phyloP scores from a whole-genome alignment of 2,113 vertebrate genomes.

The Ursus arctos region DNA sequence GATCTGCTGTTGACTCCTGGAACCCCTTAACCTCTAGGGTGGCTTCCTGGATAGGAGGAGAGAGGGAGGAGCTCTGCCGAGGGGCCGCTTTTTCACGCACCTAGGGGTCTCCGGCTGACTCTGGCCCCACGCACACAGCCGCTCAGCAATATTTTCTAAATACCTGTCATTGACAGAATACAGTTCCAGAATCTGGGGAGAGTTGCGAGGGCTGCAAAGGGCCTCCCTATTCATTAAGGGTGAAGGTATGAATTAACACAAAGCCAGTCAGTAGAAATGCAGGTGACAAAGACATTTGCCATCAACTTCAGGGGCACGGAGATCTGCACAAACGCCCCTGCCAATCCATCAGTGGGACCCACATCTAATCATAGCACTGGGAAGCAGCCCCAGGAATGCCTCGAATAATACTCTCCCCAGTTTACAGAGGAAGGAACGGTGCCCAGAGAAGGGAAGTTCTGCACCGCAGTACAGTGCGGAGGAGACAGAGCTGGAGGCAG shows the following conservation, averaged over 20 bases:
- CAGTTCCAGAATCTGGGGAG: background rate
- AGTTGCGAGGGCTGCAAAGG: background rate
- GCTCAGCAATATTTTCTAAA: background rate
- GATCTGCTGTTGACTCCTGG: background rate
- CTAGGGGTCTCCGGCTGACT: background rate
- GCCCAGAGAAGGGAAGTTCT: background rate
- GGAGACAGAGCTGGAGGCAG: background rate
- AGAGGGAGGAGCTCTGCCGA: background rate
- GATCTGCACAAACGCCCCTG: background rate
- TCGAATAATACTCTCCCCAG: background rate
- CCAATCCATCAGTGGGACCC: background rate
- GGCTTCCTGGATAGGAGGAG: background rate
- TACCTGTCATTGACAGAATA: background rate
- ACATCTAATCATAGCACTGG: too few relatives aligned
- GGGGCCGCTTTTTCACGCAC: background rate
- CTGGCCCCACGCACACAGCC: background rate
- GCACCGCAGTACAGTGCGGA: background rate
- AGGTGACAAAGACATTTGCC: background rate
- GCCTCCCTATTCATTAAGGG: background rate
- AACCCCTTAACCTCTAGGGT: background rate
- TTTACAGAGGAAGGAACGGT: background rate
- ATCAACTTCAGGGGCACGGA: background rate
- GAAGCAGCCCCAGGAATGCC: background rate
- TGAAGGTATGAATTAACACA: background rate
- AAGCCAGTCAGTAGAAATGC: background rate